Evolutionary conservation across 1,140 invertebrate species (phyloP).

Genomic region (Cydia pomonella): DNA sequence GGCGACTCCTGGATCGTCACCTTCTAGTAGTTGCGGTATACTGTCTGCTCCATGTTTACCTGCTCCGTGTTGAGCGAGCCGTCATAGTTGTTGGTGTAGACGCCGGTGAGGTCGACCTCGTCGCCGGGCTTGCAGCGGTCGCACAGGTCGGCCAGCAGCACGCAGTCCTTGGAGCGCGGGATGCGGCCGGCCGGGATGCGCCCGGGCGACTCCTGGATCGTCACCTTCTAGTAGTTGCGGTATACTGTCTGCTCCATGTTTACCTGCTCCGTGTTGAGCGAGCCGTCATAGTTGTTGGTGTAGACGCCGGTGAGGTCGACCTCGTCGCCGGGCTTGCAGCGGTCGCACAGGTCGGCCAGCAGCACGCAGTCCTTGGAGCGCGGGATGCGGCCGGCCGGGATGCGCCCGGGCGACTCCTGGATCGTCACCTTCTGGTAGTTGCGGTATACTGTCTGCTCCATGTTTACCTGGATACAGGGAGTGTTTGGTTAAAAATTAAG

Average conservation of each 20-base stretch:
- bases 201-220: constrained; percentile 97
- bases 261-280: constrained; percentile 95
- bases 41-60: constrained; percentile 97
- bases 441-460: constrained; percentile 98
- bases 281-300: constrained; percentile 98
- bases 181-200: constrained; percentile 97
- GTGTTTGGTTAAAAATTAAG: neutral
- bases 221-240: constrained; percentile 99
- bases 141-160: constrained; percentile 96
- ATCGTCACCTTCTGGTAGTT: constrained; percentile 99
- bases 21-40: constrained; percentile 99
- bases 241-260: constrained; percentile 98
- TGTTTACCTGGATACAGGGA: constrained; percentile 85
- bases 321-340: constrained; percentile 99
- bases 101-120: constrained; percentile 96
- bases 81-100: constrained; percentile 99
- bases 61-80: constrained; percentile 97
- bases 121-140: constrained; percentile 99
- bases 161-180: constrained; percentile 98
- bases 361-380: constrained; percentile 99
- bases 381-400: constrained; percentile 97
- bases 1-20: constrained; percentile 99
- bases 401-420: constrained; percentile 96
- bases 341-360: constrained; percentile 96
- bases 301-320: constrained; percentile 97